Evolutionary conservation across 2,113 vertebrate genomes (phyloP).

Genomic region (Amazona vittata): DNA sequence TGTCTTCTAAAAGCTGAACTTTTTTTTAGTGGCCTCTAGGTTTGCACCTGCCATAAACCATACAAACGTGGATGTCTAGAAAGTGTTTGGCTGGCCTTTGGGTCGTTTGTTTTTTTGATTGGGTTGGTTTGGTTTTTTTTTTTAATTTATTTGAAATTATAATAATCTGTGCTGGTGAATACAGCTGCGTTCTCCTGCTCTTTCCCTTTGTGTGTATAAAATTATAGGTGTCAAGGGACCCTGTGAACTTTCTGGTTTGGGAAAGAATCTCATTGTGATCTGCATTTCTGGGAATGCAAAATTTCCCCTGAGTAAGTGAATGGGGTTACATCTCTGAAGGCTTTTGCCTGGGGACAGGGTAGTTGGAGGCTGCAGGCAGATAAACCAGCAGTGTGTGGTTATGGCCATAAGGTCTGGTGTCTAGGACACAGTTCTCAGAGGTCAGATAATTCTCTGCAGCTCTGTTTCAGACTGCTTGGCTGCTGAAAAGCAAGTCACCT

Average conservation of each 20-base stretch:
- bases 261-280: not conserved
- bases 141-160: not conserved
- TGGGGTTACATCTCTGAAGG: not conserved
- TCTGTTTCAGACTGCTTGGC: not conserved
- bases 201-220: slow-evolving; percentile 1
- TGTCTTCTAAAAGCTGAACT: not conserved
- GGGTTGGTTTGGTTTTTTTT: too few species aligned
- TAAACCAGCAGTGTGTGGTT: not conserved
- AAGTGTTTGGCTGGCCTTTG: not conserved
- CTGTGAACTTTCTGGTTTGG: slow-evolving; percentile 35
- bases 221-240: not conserved
- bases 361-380: not conserved
- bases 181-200: slow-evolving; percentile 12
- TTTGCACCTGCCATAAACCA: slow-evolving; percentile 1
- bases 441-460: not conserved
- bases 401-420: not conserved
- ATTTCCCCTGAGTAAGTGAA: not conserved
- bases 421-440: not conserved
- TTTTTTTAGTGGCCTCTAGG: not conserved
- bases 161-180: not conserved
- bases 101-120: not conserved
- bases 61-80: not conserved
- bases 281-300: slow-evolving; percentile 15
- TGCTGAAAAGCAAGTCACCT: not conserved
- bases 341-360: not conserved